These are phyloP conservation scores for Chloroclysta siterata DNA, from an alignment of 2,888 invertebrate genomes.

Conservation along the genomic window DNA sequence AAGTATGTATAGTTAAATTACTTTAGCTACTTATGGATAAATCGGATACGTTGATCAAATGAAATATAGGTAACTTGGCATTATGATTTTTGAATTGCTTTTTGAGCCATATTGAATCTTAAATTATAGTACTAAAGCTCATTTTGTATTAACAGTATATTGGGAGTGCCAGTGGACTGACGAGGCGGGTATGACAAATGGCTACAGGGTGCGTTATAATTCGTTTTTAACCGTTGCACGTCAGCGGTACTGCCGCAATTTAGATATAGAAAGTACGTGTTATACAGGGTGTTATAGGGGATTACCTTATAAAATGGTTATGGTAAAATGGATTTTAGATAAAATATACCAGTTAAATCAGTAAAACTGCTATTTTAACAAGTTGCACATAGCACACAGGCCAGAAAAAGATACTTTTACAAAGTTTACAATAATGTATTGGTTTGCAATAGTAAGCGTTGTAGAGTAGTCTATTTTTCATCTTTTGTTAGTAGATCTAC, in stretches of 20 bases:
- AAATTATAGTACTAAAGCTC: neutral
- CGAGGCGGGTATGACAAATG: slow-evolving; percentile 70
- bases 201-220: slow-evolving; percentile 77
- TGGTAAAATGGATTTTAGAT: too few species aligned
- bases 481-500: too few species aligned
- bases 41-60: neutral
- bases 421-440: too few species aligned
- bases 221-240: slow-evolving; percentile 80
- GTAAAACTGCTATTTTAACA: too few species aligned
- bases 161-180: slow-evolving; percentile 10
- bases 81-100: too few species aligned
- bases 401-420: too few species aligned
- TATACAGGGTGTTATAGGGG: slow-evolving; percentile 47
- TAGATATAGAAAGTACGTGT: slow-evolving; percentile 43
- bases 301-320: neutral
- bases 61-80: too few species aligned
- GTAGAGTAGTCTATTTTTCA: too few species aligned
- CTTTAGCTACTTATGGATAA: neutral
- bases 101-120: neutral
- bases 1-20: neutral
- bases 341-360: too few species aligned
- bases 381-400: too few species aligned
- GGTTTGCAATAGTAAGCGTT: too few species aligned
- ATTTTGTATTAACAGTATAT: neutral
- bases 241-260: slow-evolving; percentile 65